A percentile compares a stretch with the other conserved stretches of the same genome.
Evolutionary conservation across 2,113 vertebrate genomes (phyloP).

Genomic region (Macquaria australasica): DNA sequence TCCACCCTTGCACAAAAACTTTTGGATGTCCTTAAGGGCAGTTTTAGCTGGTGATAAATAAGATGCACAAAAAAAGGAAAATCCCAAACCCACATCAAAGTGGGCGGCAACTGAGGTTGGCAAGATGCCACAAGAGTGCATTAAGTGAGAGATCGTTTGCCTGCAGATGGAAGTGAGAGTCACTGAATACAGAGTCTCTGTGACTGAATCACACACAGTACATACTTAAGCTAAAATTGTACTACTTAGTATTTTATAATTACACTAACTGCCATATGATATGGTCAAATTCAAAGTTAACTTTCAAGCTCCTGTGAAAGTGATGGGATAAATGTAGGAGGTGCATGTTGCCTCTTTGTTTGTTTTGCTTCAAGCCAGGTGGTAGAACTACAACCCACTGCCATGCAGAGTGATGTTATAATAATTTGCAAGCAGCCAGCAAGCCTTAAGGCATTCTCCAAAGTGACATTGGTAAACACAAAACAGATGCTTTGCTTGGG

Average conservation of each 20-base stretch:
- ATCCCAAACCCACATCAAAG: slow-evolving; percentile 27
- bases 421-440: slow-evolving; percentile 52
- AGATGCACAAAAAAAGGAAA: slow-evolving; percentile 2
- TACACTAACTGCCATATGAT: not conserved
- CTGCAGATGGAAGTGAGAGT: slow-evolving; percentile 29
- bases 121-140: slow-evolving; percentile 31
- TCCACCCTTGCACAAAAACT: not conserved
- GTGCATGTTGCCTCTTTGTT: slow-evolving; percentile 1
- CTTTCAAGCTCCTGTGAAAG: not conserved
- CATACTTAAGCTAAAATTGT: not conserved
- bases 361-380: slow-evolving; percentile 40
- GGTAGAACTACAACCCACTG: slow-evolving; percentile 21
- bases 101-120: slow-evolving; percentile 27
- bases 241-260: not conserved
- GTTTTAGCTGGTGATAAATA: slow-evolving; percentile 31
- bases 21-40: slow-evolving; percentile 1
- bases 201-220: not conserved
- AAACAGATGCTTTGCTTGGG: slow-evolving; percentile 62
- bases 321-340: slow-evolving; percentile 10
- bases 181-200: slow-evolving; percentile 3
- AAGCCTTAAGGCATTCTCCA: slow-evolving; percentile 58
- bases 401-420: slow-evolving; percentile 43
- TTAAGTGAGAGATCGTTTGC: slow-evolving; percentile 23
- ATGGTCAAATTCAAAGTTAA: slow-evolving; percentile 1
- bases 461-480: slow-evolving; percentile 65